A percentile compares a stretch with the other conserved stretches of the same genome.
These are phyloP conservation scores for Orchesella cincta DNA, from an alignment of 1,140 invertebrate genomes.

Conservation along the genomic window DNA sequence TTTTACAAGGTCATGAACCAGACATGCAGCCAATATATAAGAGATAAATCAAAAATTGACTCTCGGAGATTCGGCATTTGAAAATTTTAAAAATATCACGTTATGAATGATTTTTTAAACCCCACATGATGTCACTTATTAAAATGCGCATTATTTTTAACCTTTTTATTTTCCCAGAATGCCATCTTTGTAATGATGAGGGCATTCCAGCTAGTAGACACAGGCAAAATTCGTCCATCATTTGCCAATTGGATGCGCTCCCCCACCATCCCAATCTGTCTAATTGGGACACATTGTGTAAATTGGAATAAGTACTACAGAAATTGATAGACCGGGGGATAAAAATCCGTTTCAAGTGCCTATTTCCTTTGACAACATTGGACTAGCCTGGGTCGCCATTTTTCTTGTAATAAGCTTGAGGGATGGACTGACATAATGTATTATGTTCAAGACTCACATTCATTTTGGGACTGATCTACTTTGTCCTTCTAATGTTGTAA, in stretches of 20 bases:
- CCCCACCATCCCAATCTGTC: conserved; percentile 50
- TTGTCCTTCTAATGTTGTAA: conserved; percentile 97
- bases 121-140: too few species aligned
- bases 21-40: too few species aligned
- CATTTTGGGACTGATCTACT: conserved; percentile 99
- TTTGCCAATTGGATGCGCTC: conserved; percentile 58
- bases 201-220: conserved; percentile 79
- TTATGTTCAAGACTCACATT: conserved; percentile 98
- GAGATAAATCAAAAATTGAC: too few species aligned
- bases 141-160: too few species aligned
- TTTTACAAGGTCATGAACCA: too few species aligned
- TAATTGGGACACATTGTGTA: conserved; percentile 68
- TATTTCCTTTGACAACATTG: conserved; percentile 90
- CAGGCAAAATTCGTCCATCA: conserved; percentile 69
- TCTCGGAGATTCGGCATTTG: too few species aligned
- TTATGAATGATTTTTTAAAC: too few species aligned
- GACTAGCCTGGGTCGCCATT: conserved; percentile 94
- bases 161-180: too few species aligned
- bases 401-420: conserved; percentile 79
- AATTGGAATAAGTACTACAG: conserved; percentile 99
- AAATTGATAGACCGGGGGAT: conserved; percentile 84
- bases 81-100: too few species aligned
- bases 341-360: conserved; percentile 94
- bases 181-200: too few species aligned
- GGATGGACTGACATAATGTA: conserved; percentile 71